Base-by-base conservation (phyloP, 2,888 invertebrate genomes). In the Agrotis ipsilon region DNA sequence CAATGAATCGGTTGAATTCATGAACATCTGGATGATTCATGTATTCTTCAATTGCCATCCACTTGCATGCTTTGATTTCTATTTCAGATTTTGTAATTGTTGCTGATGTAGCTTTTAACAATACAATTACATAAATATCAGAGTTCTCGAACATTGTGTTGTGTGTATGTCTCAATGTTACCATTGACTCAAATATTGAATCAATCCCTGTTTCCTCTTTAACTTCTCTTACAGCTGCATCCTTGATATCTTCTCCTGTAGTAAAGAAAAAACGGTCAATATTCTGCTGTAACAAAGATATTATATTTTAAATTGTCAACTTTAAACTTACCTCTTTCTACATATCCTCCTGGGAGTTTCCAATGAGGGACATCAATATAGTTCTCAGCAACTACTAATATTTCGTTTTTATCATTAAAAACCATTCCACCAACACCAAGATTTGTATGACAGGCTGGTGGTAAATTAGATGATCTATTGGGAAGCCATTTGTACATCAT, bases 311-410 rank as follows among this genome's bases (percentile, higher is more conserved):
- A 27, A 13, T 58, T 51, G n/a, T 59, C 7, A 48, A 45, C n/a
- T 24, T 66, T 92, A 98, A 43, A 45, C 32, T 68, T 92, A 98
- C 98, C 97, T 93, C 97, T 98, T 91, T 99, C 98, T 21, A 98
- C 98, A 94, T 98, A 98, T 63, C 99, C 99, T 65, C 99, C 99
- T 19, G 99, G 99, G 11, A 99, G 94, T 94, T 99, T 99, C 98
- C 98, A 99, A 87, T 97, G 97, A 5, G 97, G 94, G 58, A 90
- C 87, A 21, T 95, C 90, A 71, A 95, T 93, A 87, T 97, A 97
- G 87, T 97, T 97, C 89, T 99, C 99, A 82, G 97, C 97, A 0
- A 99, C 98, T 24, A 98, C 98, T 64, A 99, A 95, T 66, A 99
- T 94, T 93, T 98, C 97, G 68, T 97, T 96, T 13, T 97, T 96